phyloP scores from a whole-genome alignment of 1,140 invertebrate genomes.

The Zaprionus tsacasi region DNA sequence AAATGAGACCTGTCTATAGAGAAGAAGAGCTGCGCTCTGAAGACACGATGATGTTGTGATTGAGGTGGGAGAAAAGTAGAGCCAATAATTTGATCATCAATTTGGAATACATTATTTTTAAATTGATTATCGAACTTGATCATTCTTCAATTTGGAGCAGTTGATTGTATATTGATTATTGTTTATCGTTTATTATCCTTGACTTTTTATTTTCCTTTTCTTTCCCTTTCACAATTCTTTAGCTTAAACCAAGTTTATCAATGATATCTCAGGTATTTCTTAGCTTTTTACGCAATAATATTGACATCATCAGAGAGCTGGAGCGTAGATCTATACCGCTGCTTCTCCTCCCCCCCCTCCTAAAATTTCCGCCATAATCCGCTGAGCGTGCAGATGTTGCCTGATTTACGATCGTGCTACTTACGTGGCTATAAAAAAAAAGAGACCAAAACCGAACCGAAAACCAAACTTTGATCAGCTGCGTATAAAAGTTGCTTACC shows the following conservation, averaged over 20 bases:
- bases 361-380: conserved; percentile 26
- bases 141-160: background rate
- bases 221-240: background rate
- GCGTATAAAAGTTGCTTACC: conserved; percentile 74
- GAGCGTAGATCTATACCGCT: background rate
- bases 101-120: too few relatives aligned
- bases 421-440: conserved; percentile 70
- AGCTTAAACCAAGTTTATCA: conserved; percentile 24
- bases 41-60: background rate
- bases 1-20: background rate
- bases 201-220: background rate
- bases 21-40: background rate
- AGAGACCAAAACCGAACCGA: conserved; percentile 24
- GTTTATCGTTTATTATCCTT: background rate
- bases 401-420: conserved; percentile 76
- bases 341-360: background rate
- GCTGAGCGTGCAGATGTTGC: conserved; percentile 46
- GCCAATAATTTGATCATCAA: background rate
- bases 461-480: conserved; percentile 43
- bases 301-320: conserved; percentile 64
- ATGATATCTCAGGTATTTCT: background rate
- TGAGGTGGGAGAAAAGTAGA: background rate
- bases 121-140: too few relatives aligned
- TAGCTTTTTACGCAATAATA: conserved; percentile 64
- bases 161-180: background rate